Percentiles rank a stretch among this genome's conserved stretches.
Conservation (phyloP, 2,113 vertebrate genomes). For the Acanthochromis polyacanthus region DNA sequence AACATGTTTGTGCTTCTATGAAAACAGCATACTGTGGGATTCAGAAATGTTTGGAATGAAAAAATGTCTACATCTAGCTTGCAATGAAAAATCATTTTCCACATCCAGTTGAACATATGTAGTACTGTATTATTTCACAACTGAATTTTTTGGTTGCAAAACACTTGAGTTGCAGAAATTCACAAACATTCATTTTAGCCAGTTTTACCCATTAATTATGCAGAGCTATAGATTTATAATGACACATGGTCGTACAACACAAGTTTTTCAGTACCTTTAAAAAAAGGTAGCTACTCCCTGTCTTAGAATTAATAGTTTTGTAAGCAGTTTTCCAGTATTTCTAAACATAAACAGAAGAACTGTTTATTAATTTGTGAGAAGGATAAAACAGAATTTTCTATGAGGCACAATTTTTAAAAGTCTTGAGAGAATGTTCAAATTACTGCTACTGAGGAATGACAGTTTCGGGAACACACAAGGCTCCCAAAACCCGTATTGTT, state of each 20-base stretch:
- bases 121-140: background rate
- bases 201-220: no score
- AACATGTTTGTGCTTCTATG: slow-evolving; percentile 26
- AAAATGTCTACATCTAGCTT: background rate
- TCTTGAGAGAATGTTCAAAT: no score
- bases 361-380: background rate
- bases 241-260: no score
- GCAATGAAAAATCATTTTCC: background rate
- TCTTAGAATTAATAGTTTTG: background rate
- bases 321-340: background rate
- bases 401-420: no score
- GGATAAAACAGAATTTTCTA: no score
- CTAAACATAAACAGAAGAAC: background rate
- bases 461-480: no score
- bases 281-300: background rate
- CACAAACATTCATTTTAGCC: no score
- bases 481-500: no score
- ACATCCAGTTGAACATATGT: background rate
- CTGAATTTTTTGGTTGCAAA: background rate
- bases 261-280: background rate
- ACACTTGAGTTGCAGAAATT: background rate
- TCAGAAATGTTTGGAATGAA: background rate
- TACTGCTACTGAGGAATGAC: no score
- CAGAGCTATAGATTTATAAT: no score
- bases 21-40: slow-evolving; percentile 7